Base-by-base conservation (phyloP, 2,113 vertebrate genomes). In the Syngnathus floridae region DNA sequence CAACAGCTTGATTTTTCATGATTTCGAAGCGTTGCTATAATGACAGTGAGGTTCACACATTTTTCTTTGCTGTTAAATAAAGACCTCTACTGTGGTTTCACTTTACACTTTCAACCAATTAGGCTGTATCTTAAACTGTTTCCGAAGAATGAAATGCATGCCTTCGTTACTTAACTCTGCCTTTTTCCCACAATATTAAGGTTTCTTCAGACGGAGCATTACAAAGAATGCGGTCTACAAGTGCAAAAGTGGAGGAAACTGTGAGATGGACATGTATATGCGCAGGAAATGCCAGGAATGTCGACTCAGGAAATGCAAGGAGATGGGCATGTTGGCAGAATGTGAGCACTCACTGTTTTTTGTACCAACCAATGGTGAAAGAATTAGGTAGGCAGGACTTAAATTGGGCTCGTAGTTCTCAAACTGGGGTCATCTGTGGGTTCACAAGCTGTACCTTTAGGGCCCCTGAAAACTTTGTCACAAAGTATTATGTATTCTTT, bases 201-300 rank as follows among this genome's bases (percentile, higher is more conserved):
- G 97, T 57, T 99, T 99, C 88, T 99, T 99, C 90, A 91, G 97
- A 82, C 92, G 96, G 77, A 99, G 97, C 78, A 96, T 99, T 67
- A 99, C 96, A n/a, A 99, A 99, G 88, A 98, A 98, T 0, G 97
- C 97, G 0, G 92, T 95, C 61, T 99, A 99, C 89, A 98, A 95
- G 78, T 99, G 97, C 84, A 99, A 99, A 87, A 99, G 91, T 0
- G 96, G 94, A 19, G 95, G 97, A 62, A 95, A 92, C 90, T 99
- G 97, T 4, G 96, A 98, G 88, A 99, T 99, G 97, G 96, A 99
- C 79, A 98, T 99, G 97, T 99, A 99, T 77, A 99, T 99, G 97
- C 91, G 97, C 51, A 93, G 97, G 61, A 99, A 99, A 74, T 99
- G 97, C 76, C 97, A 99, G 71, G 95, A 98, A 65, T 99, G 97